Evolutionary conservation across 2,888 invertebrate species (phyloP).

Genomic region (Diabrotica balteata): DNA sequence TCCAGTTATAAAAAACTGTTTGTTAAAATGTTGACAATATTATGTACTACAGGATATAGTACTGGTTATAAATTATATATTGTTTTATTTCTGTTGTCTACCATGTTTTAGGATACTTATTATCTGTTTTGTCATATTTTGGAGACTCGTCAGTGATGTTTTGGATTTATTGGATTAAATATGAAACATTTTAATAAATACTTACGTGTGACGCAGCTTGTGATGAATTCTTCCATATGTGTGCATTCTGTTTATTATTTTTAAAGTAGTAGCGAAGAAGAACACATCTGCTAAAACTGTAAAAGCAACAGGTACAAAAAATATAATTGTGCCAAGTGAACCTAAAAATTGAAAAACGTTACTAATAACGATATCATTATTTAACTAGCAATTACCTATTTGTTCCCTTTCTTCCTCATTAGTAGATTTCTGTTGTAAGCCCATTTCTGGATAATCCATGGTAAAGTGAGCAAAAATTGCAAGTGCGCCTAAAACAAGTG

Average conservation of each 20-base stretch:
- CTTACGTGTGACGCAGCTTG: constrained; percentile 82
- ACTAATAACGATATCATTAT: too few relatives aligned
- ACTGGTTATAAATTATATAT: too few relatives aligned
- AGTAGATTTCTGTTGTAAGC: constrained; percentile 60
- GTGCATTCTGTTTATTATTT: constrained; percentile 80
- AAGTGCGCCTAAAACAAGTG: constrained; percentile 72
- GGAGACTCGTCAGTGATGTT: too few relatives aligned
- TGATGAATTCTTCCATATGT: constrained; percentile 87
- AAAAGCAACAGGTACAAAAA: constrained; percentile 83
- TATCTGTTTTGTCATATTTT: too few relatives aligned
- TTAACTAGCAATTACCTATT: constrained; percentile 63
- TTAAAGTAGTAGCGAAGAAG: constrained; percentile 80
- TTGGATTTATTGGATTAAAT: too few relatives aligned
- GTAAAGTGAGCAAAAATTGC: constrained; percentile 84
- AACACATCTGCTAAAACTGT: constrained; percentile 80
- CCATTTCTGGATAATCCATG: constrained; percentile 70
- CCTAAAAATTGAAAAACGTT: constrained; percentile 62
- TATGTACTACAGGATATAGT: too few relatives aligned
- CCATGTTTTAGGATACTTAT: too few relatives aligned
- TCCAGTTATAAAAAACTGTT: too few relatives aligned
- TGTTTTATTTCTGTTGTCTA: too few relatives aligned
- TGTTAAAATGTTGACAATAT: too few relatives aligned
- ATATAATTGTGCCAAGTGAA: constrained; percentile 81
- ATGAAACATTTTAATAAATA: too few relatives aligned
- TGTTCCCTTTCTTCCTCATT: constrained; percentile 73